Percentiles rank a stretch among this genome's conserved stretches.
Conservation (phyloP, 1,140 invertebrate species). For the Calosoma granatense region DNA sequence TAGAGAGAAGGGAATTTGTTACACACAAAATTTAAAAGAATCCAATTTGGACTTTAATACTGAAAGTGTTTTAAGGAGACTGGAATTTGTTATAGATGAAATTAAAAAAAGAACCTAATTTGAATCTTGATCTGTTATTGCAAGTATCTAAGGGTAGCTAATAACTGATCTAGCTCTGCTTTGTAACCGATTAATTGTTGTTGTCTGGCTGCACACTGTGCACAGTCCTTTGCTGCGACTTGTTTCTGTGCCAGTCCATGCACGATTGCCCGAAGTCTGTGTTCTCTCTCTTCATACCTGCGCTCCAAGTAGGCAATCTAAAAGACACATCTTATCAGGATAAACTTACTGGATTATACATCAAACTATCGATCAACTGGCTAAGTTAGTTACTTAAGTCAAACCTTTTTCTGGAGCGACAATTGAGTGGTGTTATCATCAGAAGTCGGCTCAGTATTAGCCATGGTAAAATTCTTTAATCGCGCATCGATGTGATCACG, state of each 20-base stretch:
- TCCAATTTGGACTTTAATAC: no score
- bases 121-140: slow-evolving; percentile 25
- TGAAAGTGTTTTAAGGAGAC: no score
- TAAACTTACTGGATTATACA: neutral
- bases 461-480: slow-evolving; percentile 14
- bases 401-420: neutral
- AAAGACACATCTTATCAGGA: slow-evolving; percentile 15
- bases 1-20: no score
- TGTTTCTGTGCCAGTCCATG: slow-evolving; percentile 31
- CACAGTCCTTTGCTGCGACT: slow-evolving; percentile 26
- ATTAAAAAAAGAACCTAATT: no score
- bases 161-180: slow-evolving; percentile 31
- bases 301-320: slow-evolving; percentile 33
- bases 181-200: slow-evolving; percentile 33
- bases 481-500: slow-evolving; percentile 45
- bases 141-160: slow-evolving; percentile 28
- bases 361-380: neutral
- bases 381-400: neutral
- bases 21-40: no score
- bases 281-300: slow-evolving; percentile 33
- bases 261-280: slow-evolving; percentile 31
- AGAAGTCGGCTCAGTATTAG: neutral
- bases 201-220: slow-evolving; percentile 31
- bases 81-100: no score
- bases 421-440: neutral